phyloP scores from a whole-genome alignment of 1,140 invertebrate genomes.

The Ridgeia piscesae region DNA sequence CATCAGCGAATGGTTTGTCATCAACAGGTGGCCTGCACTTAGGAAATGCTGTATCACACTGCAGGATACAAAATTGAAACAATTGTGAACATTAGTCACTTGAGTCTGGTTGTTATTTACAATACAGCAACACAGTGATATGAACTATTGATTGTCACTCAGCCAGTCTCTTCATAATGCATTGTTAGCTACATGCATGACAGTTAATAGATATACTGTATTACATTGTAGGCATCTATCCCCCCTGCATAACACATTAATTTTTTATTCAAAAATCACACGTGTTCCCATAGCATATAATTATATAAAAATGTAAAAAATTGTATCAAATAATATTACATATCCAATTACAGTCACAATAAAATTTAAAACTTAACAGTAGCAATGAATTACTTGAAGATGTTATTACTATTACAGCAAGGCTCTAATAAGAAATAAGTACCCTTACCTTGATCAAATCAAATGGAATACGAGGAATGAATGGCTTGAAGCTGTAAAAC shows the following conservation, averaged over 20 bases:
- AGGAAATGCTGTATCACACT: constrained; percentile 83
- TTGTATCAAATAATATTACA: neutral
- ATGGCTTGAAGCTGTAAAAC: constrained; percentile 62
- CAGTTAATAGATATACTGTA: neutral
- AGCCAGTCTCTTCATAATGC: neutral
- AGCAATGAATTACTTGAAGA: neutral
- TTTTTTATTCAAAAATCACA: no score
- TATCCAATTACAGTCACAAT: no score
- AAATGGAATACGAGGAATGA: constrained; percentile 84
- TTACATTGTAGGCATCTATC: no score
- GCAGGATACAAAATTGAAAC: constrained; percentile 30
- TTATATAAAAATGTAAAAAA: neutral
- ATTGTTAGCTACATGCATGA: neutral
- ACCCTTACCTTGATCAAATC: constrained; percentile 72
- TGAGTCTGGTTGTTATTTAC: neutral
- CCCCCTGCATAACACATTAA: neutral
- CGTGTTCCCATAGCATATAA: neutral
- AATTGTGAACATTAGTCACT: neutral
- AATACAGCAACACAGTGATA: constrained; percentile 14
- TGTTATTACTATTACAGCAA: constrained; percentile 8
- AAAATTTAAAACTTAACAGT: constrained; percentile 7
- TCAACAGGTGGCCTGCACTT: constrained; percentile 79
- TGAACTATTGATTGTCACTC: neutral
- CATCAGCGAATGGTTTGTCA: constrained; percentile 80
- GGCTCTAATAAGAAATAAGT: neutral